phyloP scores from a whole-genome alignment of 2,113 vertebrate species.

The Meles meles region DNA sequence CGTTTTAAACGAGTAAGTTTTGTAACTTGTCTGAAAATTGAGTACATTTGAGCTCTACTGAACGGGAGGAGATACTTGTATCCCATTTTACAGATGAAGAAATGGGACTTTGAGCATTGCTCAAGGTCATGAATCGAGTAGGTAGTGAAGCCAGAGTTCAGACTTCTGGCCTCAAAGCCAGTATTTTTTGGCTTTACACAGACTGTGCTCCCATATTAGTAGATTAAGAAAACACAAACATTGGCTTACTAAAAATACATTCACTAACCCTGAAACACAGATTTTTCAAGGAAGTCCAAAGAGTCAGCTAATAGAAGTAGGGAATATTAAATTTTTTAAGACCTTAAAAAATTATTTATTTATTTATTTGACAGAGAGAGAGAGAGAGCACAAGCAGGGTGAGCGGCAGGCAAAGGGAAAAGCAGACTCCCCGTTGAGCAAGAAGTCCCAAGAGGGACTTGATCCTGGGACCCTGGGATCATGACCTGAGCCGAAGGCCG shows the following conservation, averaged over 20 bases:
- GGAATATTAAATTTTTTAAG: background rate
- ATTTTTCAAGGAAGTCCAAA: constrained; percentile 33
- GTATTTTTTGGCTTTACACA: background rate
- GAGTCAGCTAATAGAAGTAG: background rate
- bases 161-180: background rate
- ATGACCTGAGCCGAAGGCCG: background rate
- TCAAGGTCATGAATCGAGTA: background rate
- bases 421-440: background rate
- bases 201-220: background rate
- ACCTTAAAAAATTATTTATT: background rate
- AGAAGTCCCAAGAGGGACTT: background rate
- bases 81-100: background rate
- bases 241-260: constrained; percentile 6
- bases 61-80: background rate
- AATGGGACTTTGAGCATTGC: background rate
- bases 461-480: background rate
- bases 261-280: background rate
- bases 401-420: background rate
- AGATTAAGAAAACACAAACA: constrained; percentile 10
- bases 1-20: background rate
- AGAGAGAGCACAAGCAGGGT: background rate
- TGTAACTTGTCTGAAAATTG: background rate
- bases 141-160: background rate
- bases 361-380: too few species aligned
- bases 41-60: background rate